Evolutionary conservation across 2,888 invertebrate species (phyloP).

Genomic region (Nomada fabriciana): DNA sequence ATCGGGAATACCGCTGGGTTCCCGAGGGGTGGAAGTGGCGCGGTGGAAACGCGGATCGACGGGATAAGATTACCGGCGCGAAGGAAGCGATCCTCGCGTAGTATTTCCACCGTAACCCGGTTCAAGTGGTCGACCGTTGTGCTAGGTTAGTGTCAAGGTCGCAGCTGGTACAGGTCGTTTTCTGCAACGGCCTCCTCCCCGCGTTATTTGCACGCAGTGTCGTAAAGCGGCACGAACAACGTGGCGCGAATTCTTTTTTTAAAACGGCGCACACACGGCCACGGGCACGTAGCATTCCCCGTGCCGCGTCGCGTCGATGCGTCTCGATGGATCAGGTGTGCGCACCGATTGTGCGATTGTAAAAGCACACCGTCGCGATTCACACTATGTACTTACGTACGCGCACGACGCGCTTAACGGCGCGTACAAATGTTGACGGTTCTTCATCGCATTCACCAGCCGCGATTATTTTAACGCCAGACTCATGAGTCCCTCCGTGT

Average conservation of each 20-base stretch:
- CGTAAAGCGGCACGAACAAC: constrained; percentile 19
- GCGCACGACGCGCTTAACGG: constrained; percentile 7
- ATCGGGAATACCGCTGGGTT: not conserved
- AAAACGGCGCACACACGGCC: not conserved
- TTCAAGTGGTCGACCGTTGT: constrained; percentile 54
- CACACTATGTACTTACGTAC: not conserved
- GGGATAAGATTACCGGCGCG: constrained; percentile 51
- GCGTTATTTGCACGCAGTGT: constrained; percentile 15
- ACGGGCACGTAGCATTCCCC: not conserved
- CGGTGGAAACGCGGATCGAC: constrained; percentile 13
- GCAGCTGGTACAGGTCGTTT: constrained; percentile 41
- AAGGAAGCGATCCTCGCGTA: constrained; percentile 47
- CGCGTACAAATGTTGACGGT: constrained; percentile 19
- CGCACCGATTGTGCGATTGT: constrained; percentile 22
- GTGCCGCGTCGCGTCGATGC: not conserved
- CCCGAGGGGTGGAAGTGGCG: constrained; percentile 17
- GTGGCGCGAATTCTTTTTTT: constrained; percentile 16
- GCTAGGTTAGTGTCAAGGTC: constrained; percentile 71
- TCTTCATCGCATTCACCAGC: constrained; percentile 13
- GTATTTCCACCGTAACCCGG: constrained; percentile 57
- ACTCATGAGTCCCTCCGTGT: not conserved
- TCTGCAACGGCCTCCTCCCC: constrained; percentile 29
- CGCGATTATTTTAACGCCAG: constrained; percentile 15
- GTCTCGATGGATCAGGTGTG: constrained; percentile 6
- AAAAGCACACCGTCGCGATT: constrained; percentile 5